Base-by-base conservation (phyloP, 2,113 vertebrate species). In the Himantopus leucocephalus region DNA sequence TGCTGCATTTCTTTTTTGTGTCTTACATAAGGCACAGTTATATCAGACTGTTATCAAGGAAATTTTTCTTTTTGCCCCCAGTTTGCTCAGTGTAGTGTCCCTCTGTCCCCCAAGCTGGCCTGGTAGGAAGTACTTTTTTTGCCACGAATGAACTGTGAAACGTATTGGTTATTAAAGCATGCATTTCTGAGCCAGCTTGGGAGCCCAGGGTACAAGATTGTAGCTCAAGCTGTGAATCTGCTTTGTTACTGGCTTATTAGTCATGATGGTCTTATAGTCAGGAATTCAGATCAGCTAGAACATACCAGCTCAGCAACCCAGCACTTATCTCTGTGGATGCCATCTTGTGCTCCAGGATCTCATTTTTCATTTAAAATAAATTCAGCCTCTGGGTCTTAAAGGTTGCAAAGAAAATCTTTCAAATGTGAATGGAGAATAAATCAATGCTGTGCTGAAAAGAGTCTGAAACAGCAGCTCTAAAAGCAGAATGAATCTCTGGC, bases 321-420 rank as follows among this genome's bases (percentile, higher is more conserved):
- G 88, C 92, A 93, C 63, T 96, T 97, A 97, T 95, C 91, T 91
- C 90, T 85, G 89, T 55, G 94, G 94, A 94, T 94, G 94, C 91
- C 80, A 96, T 96, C 92, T 95, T 94, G 86, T 94, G 72, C 94
- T 97, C 81, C 90, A 95, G 84, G 92, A 96, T 93, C 93, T 95
- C 92, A 94, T 96, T 94, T 95, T 94, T 97, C 87, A 95, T 97
- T 97, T 88, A 88, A 96, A 97, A 97, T 85, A 95, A 95, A 97
- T 97, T 92, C 96, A 96, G 79, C 55, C 55, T 92, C 87, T 92
- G 63, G 81, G 89, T 90, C 94, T 97, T 95, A 85, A 37, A 93
- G 91, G 62, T 94, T 96, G 90, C 70, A 91, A 93, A 92, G 75
- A 82, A 92, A 97, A 94, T 86, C 77, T 95, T 95, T 95, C 94